These are phyloP conservation scores for Felis catus DNA, from an alignment of 2,113 vertebrate genomes.

Conservation along the genomic window DNA sequence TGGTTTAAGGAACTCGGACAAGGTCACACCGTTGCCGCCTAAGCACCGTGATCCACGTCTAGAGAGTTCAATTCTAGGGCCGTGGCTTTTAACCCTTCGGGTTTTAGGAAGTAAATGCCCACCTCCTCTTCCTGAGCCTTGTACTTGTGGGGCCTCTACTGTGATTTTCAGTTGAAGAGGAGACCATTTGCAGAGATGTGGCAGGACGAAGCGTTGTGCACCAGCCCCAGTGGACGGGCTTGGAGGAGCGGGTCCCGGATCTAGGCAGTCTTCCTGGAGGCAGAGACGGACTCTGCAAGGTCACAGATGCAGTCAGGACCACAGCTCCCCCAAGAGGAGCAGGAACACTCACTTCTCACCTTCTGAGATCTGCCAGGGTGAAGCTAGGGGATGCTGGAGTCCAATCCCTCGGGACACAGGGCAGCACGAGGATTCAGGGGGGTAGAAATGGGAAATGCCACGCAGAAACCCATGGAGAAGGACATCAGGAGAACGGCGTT, in stretches of 20 bases:
- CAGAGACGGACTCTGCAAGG: background rate
- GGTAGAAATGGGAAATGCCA: too few relatives aligned
- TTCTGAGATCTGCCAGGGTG: fast-evolving
- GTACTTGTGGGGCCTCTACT: background rate
- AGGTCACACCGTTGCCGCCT: fast-evolving
- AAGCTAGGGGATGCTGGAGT: too few relatives aligned
- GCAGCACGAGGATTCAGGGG: background rate
- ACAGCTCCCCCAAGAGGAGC: background rate
- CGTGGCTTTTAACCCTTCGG: background rate
- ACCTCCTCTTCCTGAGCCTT: background rate
- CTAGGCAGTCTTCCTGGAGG: background rate
- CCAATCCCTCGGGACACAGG: background rate
- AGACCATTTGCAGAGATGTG: background rate
- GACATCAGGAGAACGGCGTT: fast-evolving
- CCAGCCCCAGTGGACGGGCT: too few relatives aligned
- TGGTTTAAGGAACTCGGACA: background rate
- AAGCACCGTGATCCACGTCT: background rate
- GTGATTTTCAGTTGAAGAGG: background rate
- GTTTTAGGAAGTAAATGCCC: too few relatives aligned
- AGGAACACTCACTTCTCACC: background rate
- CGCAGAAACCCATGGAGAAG: too few relatives aligned
- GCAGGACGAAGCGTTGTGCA: background rate
- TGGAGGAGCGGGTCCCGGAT: fast-evolving
- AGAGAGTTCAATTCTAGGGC: background rate
- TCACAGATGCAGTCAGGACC: background rate